Conservation (phyloP, 1,140 invertebrate genomes). For the Drosophila willistoni region DNA sequence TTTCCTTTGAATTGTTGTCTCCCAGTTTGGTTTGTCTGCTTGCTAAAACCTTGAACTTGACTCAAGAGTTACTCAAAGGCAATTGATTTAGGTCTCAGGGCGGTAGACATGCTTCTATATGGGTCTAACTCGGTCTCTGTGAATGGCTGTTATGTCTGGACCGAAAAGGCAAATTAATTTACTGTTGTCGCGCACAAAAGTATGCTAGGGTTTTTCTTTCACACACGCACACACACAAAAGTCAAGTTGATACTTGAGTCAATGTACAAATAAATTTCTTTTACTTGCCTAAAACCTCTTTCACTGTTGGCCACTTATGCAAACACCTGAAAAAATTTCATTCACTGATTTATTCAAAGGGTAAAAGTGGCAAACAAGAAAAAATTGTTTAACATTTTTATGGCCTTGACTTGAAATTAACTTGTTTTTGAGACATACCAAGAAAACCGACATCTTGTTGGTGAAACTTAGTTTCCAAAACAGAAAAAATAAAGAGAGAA, state of each 20-base stretch:
- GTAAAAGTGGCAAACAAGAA: not conserved
- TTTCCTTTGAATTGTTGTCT: not conserved
- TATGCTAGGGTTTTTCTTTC: constrained; percentile 11
- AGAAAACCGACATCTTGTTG: not conserved
- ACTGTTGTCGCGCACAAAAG: constrained; percentile 16
- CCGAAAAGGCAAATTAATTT: constrained; percentile 16
- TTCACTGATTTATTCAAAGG: constrained; percentile 23
- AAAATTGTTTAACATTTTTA: constrained; percentile 13
- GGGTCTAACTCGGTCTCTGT: not conserved
- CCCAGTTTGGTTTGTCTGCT: constrained; percentile 2
- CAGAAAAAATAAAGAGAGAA: not conserved
- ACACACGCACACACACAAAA: constrained; percentile 6
- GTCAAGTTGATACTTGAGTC: constrained; percentile 18
- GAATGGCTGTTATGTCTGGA: not conserved
- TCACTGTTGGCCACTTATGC: constrained; percentile 8
- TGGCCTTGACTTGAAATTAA: constrained; percentile 15
- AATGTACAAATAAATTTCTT: constrained; percentile 12
- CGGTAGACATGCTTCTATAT: constrained; percentile 1
- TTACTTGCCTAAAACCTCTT: not conserved
- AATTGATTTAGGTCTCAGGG: constrained; percentile 14
- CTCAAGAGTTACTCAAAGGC: constrained; percentile 11
- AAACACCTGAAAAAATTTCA: constrained; percentile 14
- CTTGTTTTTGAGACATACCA: constrained; percentile 10
- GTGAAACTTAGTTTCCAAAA: constrained; percentile 15
- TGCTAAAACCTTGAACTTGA: constrained; percentile 14